Conservation (phyloP, 2,113 vertebrate species). For the Camelus bactrianus region DNA sequence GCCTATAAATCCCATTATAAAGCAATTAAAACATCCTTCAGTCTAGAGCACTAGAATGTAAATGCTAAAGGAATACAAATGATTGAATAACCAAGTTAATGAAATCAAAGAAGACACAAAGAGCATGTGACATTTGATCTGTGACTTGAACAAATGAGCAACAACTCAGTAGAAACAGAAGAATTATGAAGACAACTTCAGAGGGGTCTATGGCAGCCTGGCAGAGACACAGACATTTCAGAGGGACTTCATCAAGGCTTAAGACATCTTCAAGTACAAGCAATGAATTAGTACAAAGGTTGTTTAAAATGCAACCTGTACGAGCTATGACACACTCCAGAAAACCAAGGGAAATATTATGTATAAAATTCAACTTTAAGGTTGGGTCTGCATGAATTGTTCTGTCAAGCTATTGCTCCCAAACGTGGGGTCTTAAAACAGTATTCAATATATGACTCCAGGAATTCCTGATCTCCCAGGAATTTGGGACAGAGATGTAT, state of each 20-base stretch:
- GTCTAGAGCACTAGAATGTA: not conserved
- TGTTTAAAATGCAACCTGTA: not conserved
- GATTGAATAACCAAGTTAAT: not conserved
- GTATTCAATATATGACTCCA: not conserved
- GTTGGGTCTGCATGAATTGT: not conserved
- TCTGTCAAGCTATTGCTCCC: not conserved
- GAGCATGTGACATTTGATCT: not conserved
- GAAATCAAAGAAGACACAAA: not conserved
- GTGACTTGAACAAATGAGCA: not conserved
- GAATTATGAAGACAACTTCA: not conserved
- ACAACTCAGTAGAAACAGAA: not conserved
- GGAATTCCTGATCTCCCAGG: not conserved
- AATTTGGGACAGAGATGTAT: not conserved
- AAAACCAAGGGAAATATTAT: slow-evolving; percentile 22
- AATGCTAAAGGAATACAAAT: not conserved
- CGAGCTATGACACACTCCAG: not conserved
- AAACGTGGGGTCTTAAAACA: not conserved
- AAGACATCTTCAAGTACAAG: not conserved
- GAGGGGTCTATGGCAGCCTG: not conserved
- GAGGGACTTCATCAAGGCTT: not conserved
- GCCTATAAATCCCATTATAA: not conserved
- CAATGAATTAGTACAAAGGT: not conserved
- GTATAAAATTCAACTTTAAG: slow-evolving; percentile 24
- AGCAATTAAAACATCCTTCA: not conserved
- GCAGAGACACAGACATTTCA: not conserved